Evolutionary conservation across 2,113 vertebrate species (phyloP).

Genomic region (Anhinga rufa): DNA sequence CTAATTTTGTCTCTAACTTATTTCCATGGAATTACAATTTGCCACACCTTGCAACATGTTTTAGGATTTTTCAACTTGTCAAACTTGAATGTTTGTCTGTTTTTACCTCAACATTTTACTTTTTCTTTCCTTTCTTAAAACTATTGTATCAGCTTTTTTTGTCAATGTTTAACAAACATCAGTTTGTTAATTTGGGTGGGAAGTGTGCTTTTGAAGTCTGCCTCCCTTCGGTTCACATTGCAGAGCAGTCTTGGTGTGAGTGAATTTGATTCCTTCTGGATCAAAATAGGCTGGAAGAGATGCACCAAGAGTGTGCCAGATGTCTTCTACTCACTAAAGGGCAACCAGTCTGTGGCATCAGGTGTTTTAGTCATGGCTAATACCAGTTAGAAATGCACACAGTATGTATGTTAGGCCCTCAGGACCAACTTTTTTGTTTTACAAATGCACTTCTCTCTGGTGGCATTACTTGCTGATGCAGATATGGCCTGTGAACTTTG

Average conservation of each 20-base stretch:
- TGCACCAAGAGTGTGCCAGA: background rate
- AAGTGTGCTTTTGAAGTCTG: background rate
- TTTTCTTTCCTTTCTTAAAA: background rate
- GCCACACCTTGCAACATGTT: background rate
- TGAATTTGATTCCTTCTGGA: background rate
- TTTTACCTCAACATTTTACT: background rate
- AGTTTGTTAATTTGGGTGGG: background rate
- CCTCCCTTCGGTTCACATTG: accelerated
- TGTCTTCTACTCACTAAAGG: background rate
- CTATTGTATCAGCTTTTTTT: background rate
- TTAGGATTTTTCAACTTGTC: background rate
- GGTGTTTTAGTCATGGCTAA: background rate
- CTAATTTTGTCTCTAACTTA: background rate
- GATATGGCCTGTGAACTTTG: background rate
- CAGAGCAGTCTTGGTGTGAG: background rate
- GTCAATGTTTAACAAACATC: background rate
- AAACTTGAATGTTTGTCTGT: background rate
- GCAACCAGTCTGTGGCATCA: background rate
- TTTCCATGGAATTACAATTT: background rate
- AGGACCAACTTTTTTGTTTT: background rate
- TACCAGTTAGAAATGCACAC: background rate
- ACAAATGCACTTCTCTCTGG: background rate
- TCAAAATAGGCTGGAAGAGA: background rate
- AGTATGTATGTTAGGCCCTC: background rate
- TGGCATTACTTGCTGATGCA: background rate